These are phyloP conservation scores for Poeciliopsis turneri DNA, from an alignment of 2,797 vertebrate genomes.

Conservation along the genomic window DNA sequence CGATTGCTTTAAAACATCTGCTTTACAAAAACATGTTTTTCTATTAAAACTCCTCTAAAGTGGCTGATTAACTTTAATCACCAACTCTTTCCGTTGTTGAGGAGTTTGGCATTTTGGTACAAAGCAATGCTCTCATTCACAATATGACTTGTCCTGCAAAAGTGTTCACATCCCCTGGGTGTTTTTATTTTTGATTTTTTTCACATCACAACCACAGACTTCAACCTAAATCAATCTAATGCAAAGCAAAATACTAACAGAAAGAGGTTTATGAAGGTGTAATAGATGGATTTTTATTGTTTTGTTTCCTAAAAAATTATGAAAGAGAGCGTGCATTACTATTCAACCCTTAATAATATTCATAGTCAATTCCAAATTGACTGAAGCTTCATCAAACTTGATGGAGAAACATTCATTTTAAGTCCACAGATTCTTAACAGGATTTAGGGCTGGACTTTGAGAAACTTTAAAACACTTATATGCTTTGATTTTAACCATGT, in stretches of 20 bases:
- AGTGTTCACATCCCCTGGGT: not conserved
- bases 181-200: not conserved
- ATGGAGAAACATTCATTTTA: not conserved
- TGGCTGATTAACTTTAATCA: constrained; percentile 1
- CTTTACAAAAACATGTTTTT: constrained; percentile 2
- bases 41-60: not conserved
- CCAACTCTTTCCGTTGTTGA: not conserved
- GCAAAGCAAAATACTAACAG: not conserved
- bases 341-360: not conserved
- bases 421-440: not conserved
- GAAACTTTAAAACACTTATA: not conserved
- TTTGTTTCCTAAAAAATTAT: not conserved
- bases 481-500: not conserved
- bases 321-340: not conserved
- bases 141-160: not conserved
- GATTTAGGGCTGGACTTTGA: not conserved
- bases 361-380: not conserved
- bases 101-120: not conserved
- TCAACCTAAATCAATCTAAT: not conserved
- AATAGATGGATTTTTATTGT: not conserved
- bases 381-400: not conserved
- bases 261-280: not conserved
- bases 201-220: not conserved
- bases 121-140: not conserved
- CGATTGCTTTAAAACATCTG: constrained; percentile 7